Percentiles rank a stretch among this genome's conserved stretches.
Evolutionary conservation across 2,797 vertebrate species (phyloP).

Genomic region (Glossophaga mutica): DNA sequence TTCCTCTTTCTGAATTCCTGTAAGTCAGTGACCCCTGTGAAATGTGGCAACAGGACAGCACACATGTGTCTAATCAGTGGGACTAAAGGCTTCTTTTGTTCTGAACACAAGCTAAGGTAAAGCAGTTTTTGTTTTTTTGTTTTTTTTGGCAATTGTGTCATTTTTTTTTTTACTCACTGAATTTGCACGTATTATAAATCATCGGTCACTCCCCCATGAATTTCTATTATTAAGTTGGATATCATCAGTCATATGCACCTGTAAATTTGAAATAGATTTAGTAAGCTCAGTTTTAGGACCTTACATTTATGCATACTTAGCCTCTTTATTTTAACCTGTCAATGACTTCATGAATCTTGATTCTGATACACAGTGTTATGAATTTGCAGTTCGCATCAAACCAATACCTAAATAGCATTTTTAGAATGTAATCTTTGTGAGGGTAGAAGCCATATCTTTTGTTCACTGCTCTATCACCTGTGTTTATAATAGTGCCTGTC

Average conservation of each 20-base stretch:
- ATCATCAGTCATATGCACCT: neutral
- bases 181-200: neutral
- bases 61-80: neutral
- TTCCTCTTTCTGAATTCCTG: neutral
- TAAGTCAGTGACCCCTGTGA: neutral
- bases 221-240: neutral
- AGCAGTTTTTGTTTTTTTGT: neutral
- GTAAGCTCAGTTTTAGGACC: neutral
- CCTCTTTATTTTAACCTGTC: conserved; percentile 13
- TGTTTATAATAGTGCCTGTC: neutral
- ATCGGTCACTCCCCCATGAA: neutral
- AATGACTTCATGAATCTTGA: neutral
- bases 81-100: neutral
- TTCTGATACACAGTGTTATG: neutral
- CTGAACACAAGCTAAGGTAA: neutral
- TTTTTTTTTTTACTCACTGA: neutral
- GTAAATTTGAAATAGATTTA: neutral
- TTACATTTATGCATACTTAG: neutral
- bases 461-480: neutral
- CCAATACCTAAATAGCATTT: neutral
- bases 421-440: neutral
- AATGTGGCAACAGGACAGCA: neutral
- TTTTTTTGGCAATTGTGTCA: neutral
- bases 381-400: neutral
- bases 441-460: neutral